Evolutionary conservation across 2,113 vertebrate species (phyloP), one percentile per base, ranked within the genome.

Genomic region (Lethenteron reissneri): DNA sequence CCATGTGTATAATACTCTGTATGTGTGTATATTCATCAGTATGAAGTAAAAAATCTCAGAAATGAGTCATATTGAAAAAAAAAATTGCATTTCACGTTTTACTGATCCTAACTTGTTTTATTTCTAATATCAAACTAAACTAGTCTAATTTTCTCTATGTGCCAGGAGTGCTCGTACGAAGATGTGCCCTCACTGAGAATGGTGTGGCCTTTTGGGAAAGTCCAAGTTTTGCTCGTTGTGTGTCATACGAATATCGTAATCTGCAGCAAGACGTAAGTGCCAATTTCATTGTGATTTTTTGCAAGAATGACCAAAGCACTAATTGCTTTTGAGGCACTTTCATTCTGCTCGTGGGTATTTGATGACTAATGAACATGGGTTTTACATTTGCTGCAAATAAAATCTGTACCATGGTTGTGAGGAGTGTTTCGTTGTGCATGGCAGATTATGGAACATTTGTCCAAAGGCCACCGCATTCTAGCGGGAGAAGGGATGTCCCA

Each of bases 201-300:
- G 94, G 94, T 79, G 84, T 92, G 82, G 94, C 94, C 86, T 90
- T 89, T 83, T 99, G 94, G 94, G 94, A 99, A 81, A 86, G 87
- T 78, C 94, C 92, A 74, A 97, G 94, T 85, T 99, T 96, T 81
- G 94, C 92, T 82, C 87, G 94, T 88, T 99, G 94, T 86, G 95
- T 92, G 85, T 90, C 90, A 83, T 92, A 94, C 83, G 94, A 97
- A 85, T 99, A 95, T 89, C 88, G 90, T 90, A 88, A 90, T 89
- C 89, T 99, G 88, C 94, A 95, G 88, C 92, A 91, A 92, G 92
- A 91, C 95, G 94, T 99, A 99, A 89, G 94, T 97, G 88, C 88
- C 91, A 89, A 86, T 84, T 87, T 90, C 89, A 86, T 89, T 89
- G 85, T 83, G 83, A 80, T 87, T 82, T 78, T 83, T 82, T 83